These are phyloP conservation scores for Colaptes auratus DNA, from an alignment of 2,113 vertebrate species.

Conservation along the genomic window DNA sequence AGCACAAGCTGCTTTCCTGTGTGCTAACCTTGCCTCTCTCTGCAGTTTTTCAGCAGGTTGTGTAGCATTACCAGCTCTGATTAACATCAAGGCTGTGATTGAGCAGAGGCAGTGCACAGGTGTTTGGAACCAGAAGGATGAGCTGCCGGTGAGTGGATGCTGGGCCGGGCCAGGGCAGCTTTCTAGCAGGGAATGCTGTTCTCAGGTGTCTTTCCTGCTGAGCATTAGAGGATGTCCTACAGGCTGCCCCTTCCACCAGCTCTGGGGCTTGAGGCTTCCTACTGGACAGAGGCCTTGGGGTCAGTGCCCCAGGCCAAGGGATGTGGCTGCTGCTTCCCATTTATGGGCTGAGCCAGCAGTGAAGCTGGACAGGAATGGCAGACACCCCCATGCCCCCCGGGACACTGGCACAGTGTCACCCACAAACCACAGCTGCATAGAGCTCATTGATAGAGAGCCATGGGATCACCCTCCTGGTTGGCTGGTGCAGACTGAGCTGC, in stretches of 20 bases:
- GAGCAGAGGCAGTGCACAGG: conserved; percentile 88
- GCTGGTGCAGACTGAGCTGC: not conserved
- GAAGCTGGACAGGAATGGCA: not conserved
- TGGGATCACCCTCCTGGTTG: not conserved
- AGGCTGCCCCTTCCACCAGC: not conserved
- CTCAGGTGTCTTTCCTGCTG: not conserved
- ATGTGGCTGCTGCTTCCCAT: not conserved
- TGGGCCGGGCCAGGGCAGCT: not conserved
- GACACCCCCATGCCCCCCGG: not conserved
- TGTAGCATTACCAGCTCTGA: conserved; percentile 85
- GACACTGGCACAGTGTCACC: not conserved
- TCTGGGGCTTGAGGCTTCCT: not conserved
- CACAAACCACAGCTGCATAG: not conserved
- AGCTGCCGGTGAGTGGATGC: conserved; percentile 81
- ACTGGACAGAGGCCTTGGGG: not conserved
- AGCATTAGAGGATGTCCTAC: not conserved
- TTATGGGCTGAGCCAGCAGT: not conserved
- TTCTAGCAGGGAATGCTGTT: not conserved
- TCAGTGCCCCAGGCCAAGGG: accelerated
- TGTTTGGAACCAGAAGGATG: conserved; percentile 89
- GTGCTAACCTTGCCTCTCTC: not conserved
- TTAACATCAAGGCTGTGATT: conserved; percentile 88
- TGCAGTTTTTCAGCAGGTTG: conserved; percentile 87
- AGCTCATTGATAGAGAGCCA: not conserved
- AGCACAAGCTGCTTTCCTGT: not conserved